Evolutionary conservation across 2,888 invertebrate species (phyloP), one percentile per base, ranked within the genome.

Genomic region (Geotrupes spiniger): DNA sequence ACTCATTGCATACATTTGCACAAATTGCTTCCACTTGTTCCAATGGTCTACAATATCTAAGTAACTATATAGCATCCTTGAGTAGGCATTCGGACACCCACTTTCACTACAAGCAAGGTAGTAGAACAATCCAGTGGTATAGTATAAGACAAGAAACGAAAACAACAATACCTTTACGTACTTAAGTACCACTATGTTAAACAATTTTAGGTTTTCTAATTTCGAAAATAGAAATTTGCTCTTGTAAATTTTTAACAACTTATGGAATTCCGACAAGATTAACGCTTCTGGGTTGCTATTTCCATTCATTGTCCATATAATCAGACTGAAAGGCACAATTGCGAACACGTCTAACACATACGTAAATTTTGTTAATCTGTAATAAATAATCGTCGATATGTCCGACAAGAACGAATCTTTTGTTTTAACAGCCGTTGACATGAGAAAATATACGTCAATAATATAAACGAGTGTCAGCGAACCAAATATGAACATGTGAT

Each of bases 391-490:
- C 6, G 48, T 46, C 4, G 45, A 33, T 12, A 60, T 50, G 2
- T 45, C 38, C 10, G 46, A 49, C 4, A 57, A 26, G 10, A 50
- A 49, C 16, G 36, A 16, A 16, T 56, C 40, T 26, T 50, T 52
- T 2, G 54, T 54, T 40, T 53, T 58, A 8, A 61, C 51, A 1
- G 60, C 61, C 1, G 63, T 63, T 1, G 55, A 59, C 14, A 51
- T 14, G 42, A 54, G 52, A 9, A 63, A 49, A 36, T 59, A 63
- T 16, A 62, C 46, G 44, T 63, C 63, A 4, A 54, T 17, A 9
- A 27, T 14, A 46, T 50, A 61, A 12, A 57, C 16, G 4, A 56
- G 12, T 0, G 51, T 52, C 2, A 59, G 39, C 5, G 16, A 16
- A 6, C 8, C 12, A 2, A 43, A 39, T 8, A 49, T 8, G 2